Evolutionary conservation across 2,797 vertebrate genomes (phyloP).

Genomic region (Neopelma chrysocephalum): DNA sequence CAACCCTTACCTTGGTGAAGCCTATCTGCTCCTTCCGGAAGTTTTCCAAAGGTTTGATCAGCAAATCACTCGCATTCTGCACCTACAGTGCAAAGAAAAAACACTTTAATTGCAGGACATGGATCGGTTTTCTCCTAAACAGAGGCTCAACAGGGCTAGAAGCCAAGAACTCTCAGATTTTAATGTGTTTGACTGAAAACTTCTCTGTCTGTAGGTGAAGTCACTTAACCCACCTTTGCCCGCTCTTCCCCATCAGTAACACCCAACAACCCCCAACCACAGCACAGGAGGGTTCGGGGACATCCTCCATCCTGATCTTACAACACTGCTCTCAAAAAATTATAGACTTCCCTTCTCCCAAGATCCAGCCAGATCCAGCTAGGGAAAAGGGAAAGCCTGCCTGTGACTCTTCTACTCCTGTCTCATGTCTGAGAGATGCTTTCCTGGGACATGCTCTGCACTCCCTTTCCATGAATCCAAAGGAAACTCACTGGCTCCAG

Average conservation of each 20-base stretch:
- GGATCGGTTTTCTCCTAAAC: neutral
- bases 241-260: neutral
- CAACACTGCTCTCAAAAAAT: neutral
- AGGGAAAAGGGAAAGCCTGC: neutral
- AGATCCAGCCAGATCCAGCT: neutral
- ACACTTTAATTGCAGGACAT: neutral
- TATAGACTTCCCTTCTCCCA: neutral
- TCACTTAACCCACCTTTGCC: neutral
- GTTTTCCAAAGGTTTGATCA: constrained; percentile 95
- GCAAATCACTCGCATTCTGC: constrained; percentile 93
- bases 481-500: neutral
- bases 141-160: neutral
- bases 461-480: neutral
- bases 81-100: constrained; percentile 76
- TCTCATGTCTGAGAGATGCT: neutral
- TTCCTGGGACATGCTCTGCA: neutral
- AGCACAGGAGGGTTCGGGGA: neutral
- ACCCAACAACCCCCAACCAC: neutral
- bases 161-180: neutral
- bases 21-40: constrained; percentile 96
- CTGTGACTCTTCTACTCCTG: neutral
- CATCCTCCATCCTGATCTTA: neutral
- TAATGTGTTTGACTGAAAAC: neutral
- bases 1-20: constrained; percentile 87
- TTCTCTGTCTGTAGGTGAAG: neutral